These are phyloP conservation scores for Whitmania pigra DNA, from an alignment of 1,140 invertebrate species.

Conservation along the genomic window DNA sequence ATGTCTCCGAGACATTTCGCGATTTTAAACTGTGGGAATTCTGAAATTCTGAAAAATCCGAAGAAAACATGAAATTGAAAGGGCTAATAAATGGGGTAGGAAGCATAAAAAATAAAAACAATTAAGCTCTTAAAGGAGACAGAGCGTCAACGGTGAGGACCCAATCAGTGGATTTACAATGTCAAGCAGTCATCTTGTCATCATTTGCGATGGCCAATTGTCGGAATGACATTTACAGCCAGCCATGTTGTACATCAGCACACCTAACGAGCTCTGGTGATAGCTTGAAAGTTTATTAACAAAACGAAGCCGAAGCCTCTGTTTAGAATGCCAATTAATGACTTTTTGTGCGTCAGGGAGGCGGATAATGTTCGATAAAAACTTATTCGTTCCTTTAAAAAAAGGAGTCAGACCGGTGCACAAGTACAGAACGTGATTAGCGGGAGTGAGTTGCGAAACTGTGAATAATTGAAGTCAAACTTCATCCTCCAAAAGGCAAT, in stretches of 20 bases:
- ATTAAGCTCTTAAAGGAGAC: neutral
- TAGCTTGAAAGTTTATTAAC: neutral
- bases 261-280: neutral
- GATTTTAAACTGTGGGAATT: neutral
- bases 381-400: too few relatives aligned
- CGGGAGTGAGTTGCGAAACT: too few relatives aligned
- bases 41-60: neutral
- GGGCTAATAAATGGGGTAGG: neutral
- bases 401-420: too few relatives aligned
- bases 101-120: neutral
- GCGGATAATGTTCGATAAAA: too few relatives aligned
- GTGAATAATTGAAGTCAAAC: too few relatives aligned
- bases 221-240: conserved; percentile 2
- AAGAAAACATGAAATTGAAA: neutral
- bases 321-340: neutral
- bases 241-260: neutral
- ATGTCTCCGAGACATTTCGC: neutral
- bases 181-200: conserved; percentile 4
- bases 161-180: conserved; percentile 13
- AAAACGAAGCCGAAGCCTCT: neutral
- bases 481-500: too few relatives aligned
- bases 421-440: too few relatives aligned
- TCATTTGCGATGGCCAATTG: conserved; percentile 9
- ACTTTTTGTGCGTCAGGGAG: too few relatives aligned
- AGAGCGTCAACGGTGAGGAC: neutral